Evolutionary conservation across 2,113 vertebrate species (phyloP), one percentile per base, ranked within the genome.

Genomic region (Tetrao urogallus): DNA sequence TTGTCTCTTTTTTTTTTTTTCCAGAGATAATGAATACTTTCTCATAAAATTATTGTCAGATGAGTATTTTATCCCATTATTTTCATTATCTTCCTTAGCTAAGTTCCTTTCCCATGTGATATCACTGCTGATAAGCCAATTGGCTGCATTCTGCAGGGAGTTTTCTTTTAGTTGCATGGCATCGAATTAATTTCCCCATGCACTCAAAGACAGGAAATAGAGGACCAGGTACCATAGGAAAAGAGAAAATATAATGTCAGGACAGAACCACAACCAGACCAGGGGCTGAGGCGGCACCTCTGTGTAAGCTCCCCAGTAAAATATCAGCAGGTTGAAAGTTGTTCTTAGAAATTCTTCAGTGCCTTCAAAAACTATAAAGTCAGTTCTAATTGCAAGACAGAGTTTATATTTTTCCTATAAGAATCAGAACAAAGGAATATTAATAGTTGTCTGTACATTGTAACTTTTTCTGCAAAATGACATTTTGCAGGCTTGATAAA

Each of bases 381-480:
- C 73, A 40, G 5, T 86, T 84, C 43, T 81, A 1, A n/a, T 47
- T 83, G 28, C 38, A 90, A 87, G 45, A n/a, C 6, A 21, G 22
- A 73, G 38, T 89, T 89, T 86, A 24, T 91, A 40, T 82, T 78
- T 95, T 89, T 72, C 50, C 43, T 82, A 1, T 61, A 67, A 85
- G 84, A 71, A 88, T 74, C 50, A 95, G 79, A 89, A 88, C 32
- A 90, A 88, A 86, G 71, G 22, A 78, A 81, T 93, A 94, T 92
- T 83, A 95, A 38, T 90, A 87, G 50, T 76, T 95, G 72, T 79
- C 76, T 95, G 87, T 77, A 92, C 52, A 92, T 64, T 88, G 56
- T 78, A 94, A 89, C 36, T 18, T 90, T 91, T 93, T 90, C 89
- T 88, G 52, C 65, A 74, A 78, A 79, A 82, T 75, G 74, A 80